Percentiles rank a stretch among this genome's conserved stretches.
phyloP scores from a whole-genome alignment of 2,113 vertebrate genomes.

The Albula goreensis region DNA sequence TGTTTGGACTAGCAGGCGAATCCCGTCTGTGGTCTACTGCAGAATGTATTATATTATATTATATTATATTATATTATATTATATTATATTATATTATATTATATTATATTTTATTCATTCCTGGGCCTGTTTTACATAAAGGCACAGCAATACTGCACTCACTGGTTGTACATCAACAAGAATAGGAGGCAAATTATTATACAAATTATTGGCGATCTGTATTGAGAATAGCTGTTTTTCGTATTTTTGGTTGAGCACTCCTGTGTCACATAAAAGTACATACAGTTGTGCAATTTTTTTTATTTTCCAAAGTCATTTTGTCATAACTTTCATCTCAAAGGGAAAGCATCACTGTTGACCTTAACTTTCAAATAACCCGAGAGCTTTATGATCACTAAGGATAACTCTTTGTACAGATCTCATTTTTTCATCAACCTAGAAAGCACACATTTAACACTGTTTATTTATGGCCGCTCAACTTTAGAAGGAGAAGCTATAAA shows the following conservation, averaged over 20 bases:
- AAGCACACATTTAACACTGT: slow-evolving; percentile 8
- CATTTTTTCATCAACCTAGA: not conserved
- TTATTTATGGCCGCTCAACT: slow-evolving; percentile 36
- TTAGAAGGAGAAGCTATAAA: slow-evolving; percentile 24
- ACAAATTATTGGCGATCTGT: not conserved
- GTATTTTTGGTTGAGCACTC: not conserved
- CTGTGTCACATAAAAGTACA: not conserved
- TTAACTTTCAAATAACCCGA: slow-evolving; percentile 19
- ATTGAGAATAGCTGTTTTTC: not conserved
- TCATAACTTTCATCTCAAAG: not conserved
- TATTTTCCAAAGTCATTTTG: not conserved
- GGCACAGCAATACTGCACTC: not conserved
- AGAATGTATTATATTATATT: not conserved
- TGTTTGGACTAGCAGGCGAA: not conserved
- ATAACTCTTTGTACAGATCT: not conserved
- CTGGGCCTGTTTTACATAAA: not conserved
- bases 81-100: not conserved
- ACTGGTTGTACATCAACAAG: not conserved
- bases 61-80: not conserved
- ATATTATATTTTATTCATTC: not conserved
- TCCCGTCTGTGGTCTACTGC: not conserved
- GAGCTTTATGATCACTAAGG: slow-evolving; percentile 23
- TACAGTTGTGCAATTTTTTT: not conserved
- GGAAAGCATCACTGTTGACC: slow-evolving; percentile 36
- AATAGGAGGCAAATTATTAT: not conserved